Conservation (phyloP, 2,888 invertebrate species). For the Calliphora vomitoria region DNA sequence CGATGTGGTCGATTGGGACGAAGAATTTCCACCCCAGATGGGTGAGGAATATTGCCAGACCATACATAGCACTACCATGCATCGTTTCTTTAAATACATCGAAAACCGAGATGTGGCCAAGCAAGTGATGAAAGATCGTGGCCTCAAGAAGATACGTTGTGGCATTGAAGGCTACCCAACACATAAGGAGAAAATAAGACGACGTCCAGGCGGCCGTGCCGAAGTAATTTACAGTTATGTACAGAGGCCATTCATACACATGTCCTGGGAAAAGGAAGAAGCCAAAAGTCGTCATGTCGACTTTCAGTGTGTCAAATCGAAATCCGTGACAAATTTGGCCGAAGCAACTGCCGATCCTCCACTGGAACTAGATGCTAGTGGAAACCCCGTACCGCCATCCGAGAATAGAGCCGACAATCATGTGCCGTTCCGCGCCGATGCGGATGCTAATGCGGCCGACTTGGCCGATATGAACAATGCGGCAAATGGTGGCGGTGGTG, state of each 20-base stretch:
- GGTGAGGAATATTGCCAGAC: slow-evolving; percentile 99
- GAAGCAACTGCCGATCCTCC: slow-evolving; percentile 97
- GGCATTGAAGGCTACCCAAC: slow-evolving; percentile 99
- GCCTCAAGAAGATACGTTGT: slow-evolving; percentile 98
- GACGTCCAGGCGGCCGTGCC: slow-evolving; percentile 96
- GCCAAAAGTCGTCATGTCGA: slow-evolving; percentile 99
- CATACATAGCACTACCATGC: slow-evolving; percentile 97
- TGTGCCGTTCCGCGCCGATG: slow-evolving; percentile 71
- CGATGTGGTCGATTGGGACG: slow-evolving; percentile 98
- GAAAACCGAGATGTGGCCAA: slow-evolving; percentile 99
- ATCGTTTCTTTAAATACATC: slow-evolving; percentile 99
- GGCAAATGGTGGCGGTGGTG: slow-evolving; percentile 75
- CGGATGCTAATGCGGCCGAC: slow-evolving; percentile 75
- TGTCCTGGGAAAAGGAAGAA: slow-evolving; percentile 99
- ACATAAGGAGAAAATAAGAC: slow-evolving; percentile 99
- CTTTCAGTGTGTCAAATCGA: slow-evolving; percentile 99
- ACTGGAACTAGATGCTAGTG: slow-evolving; percentile 84
- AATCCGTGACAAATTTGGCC: slow-evolving; percentile 98
- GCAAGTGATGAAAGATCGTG: slow-evolving; percentile 98
- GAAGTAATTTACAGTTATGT: slow-evolving; percentile 99
- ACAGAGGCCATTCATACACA: slow-evolving; percentile 98
- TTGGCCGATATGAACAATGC: slow-evolving; percentile 65
- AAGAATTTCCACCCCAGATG: slow-evolving; percentile 99
- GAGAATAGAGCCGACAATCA: slow-evolving; percentile 77
- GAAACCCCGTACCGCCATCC: slow-evolving; percentile 83